Evolutionary conservation across 2,888 invertebrate species (phyloP).

Genomic region (Kryphioiulus occultus): DNA sequence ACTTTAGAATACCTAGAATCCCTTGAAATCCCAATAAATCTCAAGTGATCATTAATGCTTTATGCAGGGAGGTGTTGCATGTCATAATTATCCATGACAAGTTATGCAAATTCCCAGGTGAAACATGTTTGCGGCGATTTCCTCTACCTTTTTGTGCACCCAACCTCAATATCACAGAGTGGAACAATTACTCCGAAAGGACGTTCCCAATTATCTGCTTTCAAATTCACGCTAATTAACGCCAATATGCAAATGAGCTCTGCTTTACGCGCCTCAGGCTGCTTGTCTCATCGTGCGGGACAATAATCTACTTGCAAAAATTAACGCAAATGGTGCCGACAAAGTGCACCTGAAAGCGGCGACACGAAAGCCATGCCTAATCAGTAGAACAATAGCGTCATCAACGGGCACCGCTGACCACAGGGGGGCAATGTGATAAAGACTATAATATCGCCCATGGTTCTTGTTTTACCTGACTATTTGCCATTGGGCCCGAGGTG

Average conservation of each 20-base stretch:
- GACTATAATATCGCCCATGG: not conserved
- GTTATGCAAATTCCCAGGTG: not conserved
- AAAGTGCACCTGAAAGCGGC: not conserved
- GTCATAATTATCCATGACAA: no score
- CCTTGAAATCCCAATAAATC: no score
- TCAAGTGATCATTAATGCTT: no score
- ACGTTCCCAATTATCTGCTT: not conserved
- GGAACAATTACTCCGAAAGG: not conserved
- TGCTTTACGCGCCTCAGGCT: not conserved
- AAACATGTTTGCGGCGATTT: not conserved
- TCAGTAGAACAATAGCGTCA: not conserved
- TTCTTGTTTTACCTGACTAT: constrained; percentile 65
- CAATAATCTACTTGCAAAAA: not conserved
- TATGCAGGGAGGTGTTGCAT: no score
- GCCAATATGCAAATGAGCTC: not conserved
- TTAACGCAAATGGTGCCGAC: not conserved
- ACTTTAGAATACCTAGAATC: no score
- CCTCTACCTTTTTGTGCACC: not conserved
- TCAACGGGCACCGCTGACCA: not conserved
- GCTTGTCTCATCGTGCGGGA: not conserved
- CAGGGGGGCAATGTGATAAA: constrained; percentile 6
- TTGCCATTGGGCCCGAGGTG: constrained; percentile 89
- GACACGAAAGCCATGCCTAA: not conserved
- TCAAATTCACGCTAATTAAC: not conserved
- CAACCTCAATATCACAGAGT: not conserved